Evolutionary conservation across 2,888 invertebrate species (phyloP).

Genomic region (Malthinus flaveolus): DNA sequence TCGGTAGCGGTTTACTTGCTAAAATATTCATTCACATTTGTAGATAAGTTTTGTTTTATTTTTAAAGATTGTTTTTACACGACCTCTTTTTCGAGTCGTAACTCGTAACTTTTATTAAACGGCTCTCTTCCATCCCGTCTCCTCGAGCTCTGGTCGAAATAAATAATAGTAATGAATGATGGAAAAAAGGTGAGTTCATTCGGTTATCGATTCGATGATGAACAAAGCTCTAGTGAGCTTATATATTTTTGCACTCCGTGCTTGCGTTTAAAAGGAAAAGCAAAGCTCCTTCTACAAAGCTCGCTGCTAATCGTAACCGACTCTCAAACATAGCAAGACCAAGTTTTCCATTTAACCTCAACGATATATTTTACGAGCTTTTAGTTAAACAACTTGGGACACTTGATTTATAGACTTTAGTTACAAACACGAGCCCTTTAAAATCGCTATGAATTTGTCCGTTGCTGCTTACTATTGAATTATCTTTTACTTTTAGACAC

Average conservation of each 20-base stretch:
- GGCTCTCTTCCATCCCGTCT: neutral
- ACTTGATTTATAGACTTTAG: slow-evolving; percentile 40
- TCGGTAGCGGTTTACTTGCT: slow-evolving; percentile 34
- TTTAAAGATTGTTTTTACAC: neutral
- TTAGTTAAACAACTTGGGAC: slow-evolving; percentile 46
- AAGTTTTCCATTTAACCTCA: slow-evolving; percentile 42
- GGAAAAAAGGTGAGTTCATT: slow-evolving; percentile 23
- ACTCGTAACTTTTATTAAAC: neutral
- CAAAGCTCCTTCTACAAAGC: slow-evolving; percentile 28
- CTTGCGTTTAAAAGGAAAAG: slow-evolving; percentile 25
- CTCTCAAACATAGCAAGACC: slow-evolving; percentile 30
- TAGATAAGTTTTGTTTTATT: slow-evolving; percentile 20
- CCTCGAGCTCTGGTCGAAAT: neutral
- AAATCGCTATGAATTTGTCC: slow-evolving; percentile 30
- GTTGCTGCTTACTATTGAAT: slow-evolving; percentile 10
- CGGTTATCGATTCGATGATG: slow-evolving; percentile 24
- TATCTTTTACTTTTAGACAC: slow-evolving; percentile 11
- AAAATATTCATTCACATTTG: slow-evolving; percentile 30
- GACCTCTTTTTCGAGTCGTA: no score
- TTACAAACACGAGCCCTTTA: slow-evolving; percentile 27
- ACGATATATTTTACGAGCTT: slow-evolving; percentile 46
- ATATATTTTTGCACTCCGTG: slow-evolving; percentile 27
- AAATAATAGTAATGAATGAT: neutral
- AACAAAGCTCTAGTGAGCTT: slow-evolving; percentile 18
- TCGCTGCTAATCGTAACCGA: slow-evolving; percentile 33